These are phyloP conservation scores for Myotis myotis DNA, from an alignment of 2,797 vertebrate species.

Conservation along the genomic window DNA sequence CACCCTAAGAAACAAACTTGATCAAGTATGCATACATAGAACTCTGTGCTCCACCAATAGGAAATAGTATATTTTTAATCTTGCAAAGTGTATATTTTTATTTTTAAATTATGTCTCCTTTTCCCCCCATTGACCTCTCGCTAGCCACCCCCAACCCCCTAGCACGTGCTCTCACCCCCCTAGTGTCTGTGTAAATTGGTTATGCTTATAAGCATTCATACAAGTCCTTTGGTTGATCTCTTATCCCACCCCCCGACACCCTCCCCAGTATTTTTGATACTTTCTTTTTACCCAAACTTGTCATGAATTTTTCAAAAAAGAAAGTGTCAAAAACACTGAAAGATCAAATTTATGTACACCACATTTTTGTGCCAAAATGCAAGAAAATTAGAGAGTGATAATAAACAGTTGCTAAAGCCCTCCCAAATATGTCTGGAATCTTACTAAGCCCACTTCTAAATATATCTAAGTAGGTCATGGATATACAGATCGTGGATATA, in stretches of 20 bases:
- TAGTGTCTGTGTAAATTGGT: too few species aligned
- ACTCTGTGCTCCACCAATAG: not conserved
- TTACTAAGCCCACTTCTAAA: constrained; percentile 26
- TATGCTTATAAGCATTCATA: too few species aligned
- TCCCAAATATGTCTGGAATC: not conserved
- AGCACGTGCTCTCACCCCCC: too few species aligned
- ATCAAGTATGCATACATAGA: not conserved
- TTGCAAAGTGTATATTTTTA: not conserved
- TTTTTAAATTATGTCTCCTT: too few species aligned
- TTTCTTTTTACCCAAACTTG: too few species aligned
- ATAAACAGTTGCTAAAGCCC: not conserved
- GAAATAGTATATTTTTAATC: not conserved
- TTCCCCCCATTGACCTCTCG: too few species aligned
- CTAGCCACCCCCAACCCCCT: too few species aligned
- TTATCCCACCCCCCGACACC: too few species aligned
- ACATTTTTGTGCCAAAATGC: not conserved
- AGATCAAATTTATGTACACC: not conserved
- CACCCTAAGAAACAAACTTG: not conserved
- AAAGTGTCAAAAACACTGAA: constrained; percentile 1
- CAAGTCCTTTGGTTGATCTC: too few species aligned
- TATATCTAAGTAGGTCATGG: not conserved
- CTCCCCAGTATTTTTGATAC: too few species aligned
- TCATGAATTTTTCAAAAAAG: not conserved
- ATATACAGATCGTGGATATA: not conserved
- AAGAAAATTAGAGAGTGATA: constrained; percentile 23